Evolutionary conservation across 2,888 invertebrate genomes (phyloP), one percentile per base, ranked within the genome.

Genomic region (Caradrina clavipalpis): DNA sequence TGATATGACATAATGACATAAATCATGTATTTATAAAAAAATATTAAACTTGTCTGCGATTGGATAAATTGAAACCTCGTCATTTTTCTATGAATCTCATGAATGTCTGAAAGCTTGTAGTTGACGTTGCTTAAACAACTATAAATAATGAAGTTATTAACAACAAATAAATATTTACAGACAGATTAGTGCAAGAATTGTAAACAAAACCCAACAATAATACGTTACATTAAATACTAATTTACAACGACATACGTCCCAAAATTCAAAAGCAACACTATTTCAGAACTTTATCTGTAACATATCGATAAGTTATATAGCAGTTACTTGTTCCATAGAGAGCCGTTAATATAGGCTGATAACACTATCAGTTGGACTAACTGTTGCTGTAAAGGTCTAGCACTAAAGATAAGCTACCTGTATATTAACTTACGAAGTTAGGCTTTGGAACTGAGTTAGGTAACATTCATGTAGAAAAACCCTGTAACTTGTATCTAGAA

Each of bases 371-470:
- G 61, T 63, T 73, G 49, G n/a, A 71, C 64, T 60, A 75, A 63
- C 71, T 65, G 53, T 66, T 73, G 67, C 51, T 75, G 66, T 78
- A 74, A 73, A 73, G 60, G 74, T 79, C 59, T 59, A 57, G 50
- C 26, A 69, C 53, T 72, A 76, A 69, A 84, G 81, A 86, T 80
- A 86, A 80, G 73, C 69, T 62, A 53, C 80, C 79, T 82, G 81
- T 78, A 79, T 79, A 71, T 75, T 68, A 76, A 73, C 59, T 68
- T 69, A 59, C 64, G 6, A 73, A 81, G 60, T 78, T 67, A 64
- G 53, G 21, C 73, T 63, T 51, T 55, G 35, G 45, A 67, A 61
- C 45, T 57, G 45, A 76, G 57, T 74, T 67, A 56, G 51, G 53
- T 49, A 42, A 49, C 51, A 35, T 22, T 51, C 53, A 54, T 61